Base-by-base conservation (phyloP, 2,797 vertebrate species). In the Valencia hispanica region DNA sequence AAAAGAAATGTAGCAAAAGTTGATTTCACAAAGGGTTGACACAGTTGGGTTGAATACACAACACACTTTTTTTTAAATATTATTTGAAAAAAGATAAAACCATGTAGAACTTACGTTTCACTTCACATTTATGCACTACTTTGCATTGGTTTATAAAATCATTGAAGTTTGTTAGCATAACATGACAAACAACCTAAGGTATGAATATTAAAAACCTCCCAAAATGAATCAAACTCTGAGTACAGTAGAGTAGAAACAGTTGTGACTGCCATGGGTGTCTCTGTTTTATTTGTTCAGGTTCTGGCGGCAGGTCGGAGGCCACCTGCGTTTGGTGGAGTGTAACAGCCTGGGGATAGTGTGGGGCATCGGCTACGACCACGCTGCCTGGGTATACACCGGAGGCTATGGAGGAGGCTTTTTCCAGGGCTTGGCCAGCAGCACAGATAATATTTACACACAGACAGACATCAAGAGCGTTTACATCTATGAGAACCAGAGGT, bases 401-500 rank as follows among this genome's bases (percentile, higher is more conserved):
- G 98, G 98, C 75, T 96, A 98, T 0, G 97, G 97, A 7, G 97
- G 97, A 6, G 96, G 97, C 78, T 96, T 97, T 91, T 96, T 96
- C 82, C 97, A 97, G 94, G 98, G 97, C 2, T 87, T 98, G 89
- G 92, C 95, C 84, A 97, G 96, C 86, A 97, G 97, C 79, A 95
- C 95, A 5, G 96, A 99, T 72, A 97, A 97, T 79, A 96, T 97
- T 85, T 96, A 96, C 70, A 94, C 95, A 0, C 98, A 99, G 94
- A 96, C 96, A 0, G 98, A 99, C 3, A 94, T 97, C 76, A 99
- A 97, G 92, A 96, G 94, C 1, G 92, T 99, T 81, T 95, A 96
- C 88, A 97, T 99, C 88, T 99, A 98, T 1, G 98, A 99, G 94
- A 99, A 99, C 92, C 98, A 99, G 86, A 96, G 98, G 63, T 99